These are phyloP conservation scores for Philereme transversata DNA, from an alignment of 2,888 invertebrate genomes.

Conservation along the genomic window DNA sequence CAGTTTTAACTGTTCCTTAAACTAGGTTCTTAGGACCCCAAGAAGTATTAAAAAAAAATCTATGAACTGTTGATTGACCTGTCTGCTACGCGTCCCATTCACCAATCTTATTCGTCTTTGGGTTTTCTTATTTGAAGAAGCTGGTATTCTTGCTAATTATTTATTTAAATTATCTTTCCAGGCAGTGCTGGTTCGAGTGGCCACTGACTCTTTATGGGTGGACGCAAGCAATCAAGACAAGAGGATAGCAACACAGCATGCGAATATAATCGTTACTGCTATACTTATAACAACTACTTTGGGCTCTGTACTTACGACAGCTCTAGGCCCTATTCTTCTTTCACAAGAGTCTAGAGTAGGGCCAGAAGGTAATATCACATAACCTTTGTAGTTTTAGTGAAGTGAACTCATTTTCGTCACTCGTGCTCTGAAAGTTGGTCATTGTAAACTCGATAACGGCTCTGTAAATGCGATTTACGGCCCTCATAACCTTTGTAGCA, in stretches of 20 bases:
- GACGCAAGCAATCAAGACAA: constrained; percentile 62
- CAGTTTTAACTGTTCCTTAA: too few species aligned
- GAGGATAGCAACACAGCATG: constrained; percentile 66
- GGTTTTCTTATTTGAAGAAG: too few species aligned
- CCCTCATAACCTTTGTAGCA: neutral
- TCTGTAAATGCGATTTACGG: too few species aligned
- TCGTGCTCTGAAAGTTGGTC: too few species aligned
- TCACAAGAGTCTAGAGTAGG: constrained; percentile 66
- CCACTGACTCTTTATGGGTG: constrained; percentile 70
- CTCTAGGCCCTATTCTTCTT: constrained; percentile 71
- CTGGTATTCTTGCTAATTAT: neutral
- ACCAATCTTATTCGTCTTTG: too few species aligned
- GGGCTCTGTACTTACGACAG: constrained; percentile 68
- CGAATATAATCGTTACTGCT: constrained; percentile 78
- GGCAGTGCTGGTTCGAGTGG: constrained; percentile 76
- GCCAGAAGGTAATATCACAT: constrained; percentile 60
- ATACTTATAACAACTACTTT: constrained; percentile 71
- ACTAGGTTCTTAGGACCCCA: too few species aligned
- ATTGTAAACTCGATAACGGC: too few species aligned
- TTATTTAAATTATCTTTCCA: constrained; percentile 50
- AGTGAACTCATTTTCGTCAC: too few species aligned
- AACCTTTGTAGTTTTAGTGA: neutral
- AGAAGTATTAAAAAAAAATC: too few species aligned
- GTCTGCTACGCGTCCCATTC: too few species aligned
- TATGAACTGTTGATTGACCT: too few species aligned